Evolutionary conservation across 1,140 invertebrate species (phyloP).

Genomic region (Caenorhabditis inopinata): DNA sequence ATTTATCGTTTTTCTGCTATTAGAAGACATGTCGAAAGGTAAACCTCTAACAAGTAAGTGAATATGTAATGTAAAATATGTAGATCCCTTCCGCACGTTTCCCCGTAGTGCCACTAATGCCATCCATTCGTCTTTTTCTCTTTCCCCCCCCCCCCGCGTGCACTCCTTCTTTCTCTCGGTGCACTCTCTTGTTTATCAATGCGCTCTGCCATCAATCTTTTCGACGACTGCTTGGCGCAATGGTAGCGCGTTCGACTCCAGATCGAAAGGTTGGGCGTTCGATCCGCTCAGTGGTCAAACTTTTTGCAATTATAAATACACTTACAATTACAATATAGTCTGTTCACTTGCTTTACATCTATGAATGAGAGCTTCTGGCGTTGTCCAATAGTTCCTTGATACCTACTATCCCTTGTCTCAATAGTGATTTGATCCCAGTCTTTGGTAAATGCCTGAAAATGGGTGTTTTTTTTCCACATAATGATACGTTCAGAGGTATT

Average conservation of each 20-base stretch:
- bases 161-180: background rate
- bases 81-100: too few species aligned
- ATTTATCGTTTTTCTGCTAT: too few species aligned
- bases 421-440: conserved; percentile 65
- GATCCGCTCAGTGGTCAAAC: conserved; percentile 47
- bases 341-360: conserved; percentile 65
- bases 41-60: too few species aligned
- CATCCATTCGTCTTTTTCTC: too few species aligned
- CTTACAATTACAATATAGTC: conserved; percentile 59
- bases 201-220: background rate
- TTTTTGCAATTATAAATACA: conserved; percentile 7
- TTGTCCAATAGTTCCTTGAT: conserved; percentile 65
- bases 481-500: too few species aligned
- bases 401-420: conserved; percentile 59
- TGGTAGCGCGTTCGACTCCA: conserved; percentile 50
- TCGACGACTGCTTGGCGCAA: conserved; percentile 46
- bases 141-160: background rate
- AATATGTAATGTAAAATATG: too few species aligned
- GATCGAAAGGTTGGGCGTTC: conserved; percentile 48
- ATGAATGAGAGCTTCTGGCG: conserved; percentile 63
- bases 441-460: conserved; percentile 58
- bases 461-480: too few species aligned
- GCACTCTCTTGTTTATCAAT: too few species aligned
- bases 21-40: too few species aligned
- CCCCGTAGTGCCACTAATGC: too few species aligned